Evolutionary conservation across 1,140 invertebrate genomes (phyloP).

Genomic region (Ceratina japonica): DNA sequence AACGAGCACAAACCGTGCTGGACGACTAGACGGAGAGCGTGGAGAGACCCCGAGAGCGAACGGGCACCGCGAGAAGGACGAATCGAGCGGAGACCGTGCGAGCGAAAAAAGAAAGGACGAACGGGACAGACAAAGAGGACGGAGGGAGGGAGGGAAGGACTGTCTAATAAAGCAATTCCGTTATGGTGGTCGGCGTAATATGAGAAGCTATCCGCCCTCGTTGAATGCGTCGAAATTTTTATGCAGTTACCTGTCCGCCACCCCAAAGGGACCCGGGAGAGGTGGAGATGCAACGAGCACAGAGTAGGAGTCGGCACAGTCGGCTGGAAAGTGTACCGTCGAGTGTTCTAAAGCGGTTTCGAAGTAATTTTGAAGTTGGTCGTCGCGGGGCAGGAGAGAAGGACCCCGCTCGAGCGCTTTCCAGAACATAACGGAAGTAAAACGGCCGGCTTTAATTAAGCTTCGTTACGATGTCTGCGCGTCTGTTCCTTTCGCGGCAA

Average conservation of each 20-base stretch:
- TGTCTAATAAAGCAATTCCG: constrained; percentile 79
- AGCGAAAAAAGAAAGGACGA: constrained; percentile 30
- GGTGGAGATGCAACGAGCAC: constrained; percentile 1
- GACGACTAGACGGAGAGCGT: constrained; percentile 31
- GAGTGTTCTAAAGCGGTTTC: constrained; percentile 53
- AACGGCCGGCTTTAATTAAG: constrained; percentile 49
- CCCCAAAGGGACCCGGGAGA: constrained; percentile 5
- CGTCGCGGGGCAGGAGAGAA: constrained; percentile 2
- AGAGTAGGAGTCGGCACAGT: constrained; percentile 30
- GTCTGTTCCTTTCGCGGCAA: constrained; percentile 6
- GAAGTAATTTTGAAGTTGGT: constrained; percentile 54
- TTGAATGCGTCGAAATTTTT: constrained; percentile 62
- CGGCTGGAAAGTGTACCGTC: constrained; percentile 50
- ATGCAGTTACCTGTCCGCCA: constrained; percentile 62
- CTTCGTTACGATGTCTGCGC: constrained; percentile 43
- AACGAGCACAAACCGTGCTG: constrained; percentile 53
- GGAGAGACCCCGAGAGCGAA: not conserved
- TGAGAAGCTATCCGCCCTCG: constrained; percentile 75
- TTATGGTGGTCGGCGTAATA: constrained; percentile 75
- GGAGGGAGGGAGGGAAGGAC: constrained; percentile 17
- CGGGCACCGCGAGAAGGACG: not conserved
- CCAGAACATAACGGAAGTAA: constrained; percentile 48
- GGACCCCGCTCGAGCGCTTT: constrained; percentile 37
- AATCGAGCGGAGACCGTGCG: not conserved
- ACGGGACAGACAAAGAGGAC: constrained; percentile 46